A percentile compares a stretch with the other conserved stretches of the same genome.
These are phyloP conservation scores for Oligia fasciuncula DNA, from an alignment of 2,888 invertebrate genomes.

Conservation along the genomic window DNA sequence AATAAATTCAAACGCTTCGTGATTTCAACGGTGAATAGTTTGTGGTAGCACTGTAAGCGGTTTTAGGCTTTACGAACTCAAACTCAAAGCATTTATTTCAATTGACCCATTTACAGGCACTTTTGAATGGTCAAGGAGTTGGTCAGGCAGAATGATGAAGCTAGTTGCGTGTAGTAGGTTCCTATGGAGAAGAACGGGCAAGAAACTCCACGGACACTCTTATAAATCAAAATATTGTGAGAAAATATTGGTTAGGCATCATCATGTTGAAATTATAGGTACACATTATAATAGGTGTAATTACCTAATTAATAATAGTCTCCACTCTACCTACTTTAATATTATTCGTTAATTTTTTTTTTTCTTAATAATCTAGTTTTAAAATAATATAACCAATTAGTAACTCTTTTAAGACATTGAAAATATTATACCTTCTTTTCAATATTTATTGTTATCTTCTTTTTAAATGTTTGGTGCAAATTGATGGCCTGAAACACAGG, in stretches of 20 bases:
- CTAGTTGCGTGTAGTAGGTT: neutral
- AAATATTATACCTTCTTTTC: no score
- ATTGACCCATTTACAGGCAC: neutral
- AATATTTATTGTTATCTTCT: no score
- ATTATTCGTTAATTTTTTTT: no score
- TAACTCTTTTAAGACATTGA: no score
- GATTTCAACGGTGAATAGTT: slow-evolving; percentile 66
- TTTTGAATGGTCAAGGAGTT: neutral
- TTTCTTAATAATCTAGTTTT: no score
- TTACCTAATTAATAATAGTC: no score
- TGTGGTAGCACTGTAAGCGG: slow-evolving; percentile 44
- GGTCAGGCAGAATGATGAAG: neutral
- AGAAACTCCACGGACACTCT: neutral
- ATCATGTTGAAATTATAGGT: neutral
- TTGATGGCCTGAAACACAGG: no score
- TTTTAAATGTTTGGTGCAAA: no score
- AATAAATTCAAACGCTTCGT: slow-evolving; percentile 73
- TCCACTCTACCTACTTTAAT: no score
- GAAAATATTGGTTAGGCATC: neutral
- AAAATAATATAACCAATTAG: no score
- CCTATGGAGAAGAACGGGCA: neutral
- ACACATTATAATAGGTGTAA: no score
- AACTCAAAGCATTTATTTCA: neutral
- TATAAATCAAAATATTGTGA: neutral
- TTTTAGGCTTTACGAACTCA: neutral